These are phyloP conservation scores for Corbicula japonica DNA, from an alignment of 2,888 invertebrate genomes.

Conservation along the genomic window DNA sequence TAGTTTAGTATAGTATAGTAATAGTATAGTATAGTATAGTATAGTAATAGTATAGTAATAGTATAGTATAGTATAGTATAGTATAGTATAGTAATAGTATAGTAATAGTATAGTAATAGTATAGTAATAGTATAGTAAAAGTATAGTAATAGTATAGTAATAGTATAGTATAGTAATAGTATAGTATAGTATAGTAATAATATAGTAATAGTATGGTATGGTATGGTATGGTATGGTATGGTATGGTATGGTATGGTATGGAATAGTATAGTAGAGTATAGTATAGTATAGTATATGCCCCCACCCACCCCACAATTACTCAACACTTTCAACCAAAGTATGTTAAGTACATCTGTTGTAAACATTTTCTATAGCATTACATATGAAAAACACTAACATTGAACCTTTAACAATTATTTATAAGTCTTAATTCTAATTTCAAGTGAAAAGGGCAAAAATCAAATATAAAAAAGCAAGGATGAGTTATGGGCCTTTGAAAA, in stretches of 20 bases:
- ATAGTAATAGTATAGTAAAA: not conserved
- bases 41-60: not conserved
- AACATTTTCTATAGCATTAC: too few species aligned
- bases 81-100: slow-evolving; percentile 6
- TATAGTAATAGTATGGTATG: not conserved
- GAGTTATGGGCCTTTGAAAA: too few species aligned
- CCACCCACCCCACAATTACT: too few species aligned
- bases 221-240: not conserved
- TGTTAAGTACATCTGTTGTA: too few species aligned
- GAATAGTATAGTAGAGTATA: not conserved
- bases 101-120: not conserved
- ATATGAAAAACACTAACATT: too few species aligned
- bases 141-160: slow-evolving; percentile 7
- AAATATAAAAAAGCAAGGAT: too few species aligned
- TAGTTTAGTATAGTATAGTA: slow-evolving; percentile 12
- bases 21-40: slow-evolving; percentile 1
- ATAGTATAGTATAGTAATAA: not conserved
- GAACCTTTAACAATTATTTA: too few species aligned
- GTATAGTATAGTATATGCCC: slow-evolving; percentile 1
- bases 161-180: slow-evolving; percentile 5
- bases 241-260: slow-evolving; percentile 4
- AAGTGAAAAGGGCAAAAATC: too few species aligned
- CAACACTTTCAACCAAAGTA: too few species aligned
- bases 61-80: not conserved
- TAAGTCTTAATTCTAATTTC: too few species aligned